phyloP scores from a whole-genome alignment of 92 coral and sea anemone genomes.

The Heteractis magnifica region DNA sequence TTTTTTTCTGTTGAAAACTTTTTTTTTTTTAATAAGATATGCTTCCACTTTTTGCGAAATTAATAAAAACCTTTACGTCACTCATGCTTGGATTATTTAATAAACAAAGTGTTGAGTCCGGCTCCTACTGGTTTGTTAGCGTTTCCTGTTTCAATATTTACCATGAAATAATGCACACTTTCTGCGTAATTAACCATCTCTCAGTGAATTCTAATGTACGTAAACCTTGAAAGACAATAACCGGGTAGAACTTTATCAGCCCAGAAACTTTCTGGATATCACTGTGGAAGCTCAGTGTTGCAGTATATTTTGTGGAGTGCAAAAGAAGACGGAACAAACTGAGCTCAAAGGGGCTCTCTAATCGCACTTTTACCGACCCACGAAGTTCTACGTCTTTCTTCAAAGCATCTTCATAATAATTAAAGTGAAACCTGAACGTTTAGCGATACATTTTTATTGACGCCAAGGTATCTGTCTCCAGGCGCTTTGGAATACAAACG shows the following conservation, averaged over 20 bases:
- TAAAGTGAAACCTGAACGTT: neutral
- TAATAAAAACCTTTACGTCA: constrained; percentile 19
- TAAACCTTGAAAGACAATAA: no score
- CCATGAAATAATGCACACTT: constrained; percentile 18
- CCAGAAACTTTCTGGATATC: no score
- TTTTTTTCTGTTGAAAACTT: neutral
- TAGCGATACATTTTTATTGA: neutral
- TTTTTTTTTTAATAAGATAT: neutral
- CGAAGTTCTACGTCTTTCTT: neutral
- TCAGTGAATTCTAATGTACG: constrained; percentile 9
- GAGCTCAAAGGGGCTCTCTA: neutral
- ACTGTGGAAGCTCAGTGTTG: no score
- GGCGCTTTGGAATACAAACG: neutral
- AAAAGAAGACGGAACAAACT: neutral
- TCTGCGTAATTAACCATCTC: neutral
- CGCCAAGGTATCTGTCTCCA: neutral
- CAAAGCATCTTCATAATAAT: neutral
- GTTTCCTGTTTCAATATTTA: constrained; percentile 40
- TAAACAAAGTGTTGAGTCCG: neutral
- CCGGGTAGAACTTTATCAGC: no score
- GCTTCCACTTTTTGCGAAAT: neutral
- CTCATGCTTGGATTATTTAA: neutral
- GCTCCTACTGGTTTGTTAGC: constrained; percentile 22
- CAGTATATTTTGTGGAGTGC: no score
- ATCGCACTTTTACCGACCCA: neutral